Percentiles rank a stretch among this genome's conserved stretches.
These are phyloP conservation scores for Cephonodes hylas DNA, from an alignment of 2,888 invertebrate genomes.

Conservation along the genomic window DNA sequence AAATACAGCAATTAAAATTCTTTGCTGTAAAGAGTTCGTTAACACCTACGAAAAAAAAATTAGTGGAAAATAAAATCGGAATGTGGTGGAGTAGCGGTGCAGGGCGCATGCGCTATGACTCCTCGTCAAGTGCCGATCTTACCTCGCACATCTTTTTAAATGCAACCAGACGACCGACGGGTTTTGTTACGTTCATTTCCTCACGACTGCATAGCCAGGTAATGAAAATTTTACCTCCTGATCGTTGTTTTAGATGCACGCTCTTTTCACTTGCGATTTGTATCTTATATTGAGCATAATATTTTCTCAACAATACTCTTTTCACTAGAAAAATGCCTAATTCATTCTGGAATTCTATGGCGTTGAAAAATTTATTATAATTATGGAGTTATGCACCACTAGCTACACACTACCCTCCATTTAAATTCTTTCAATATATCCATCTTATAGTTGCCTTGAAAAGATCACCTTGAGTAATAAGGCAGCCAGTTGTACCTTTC, in stretches of 20 bases:
- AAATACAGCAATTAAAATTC: constrained; percentile 9
- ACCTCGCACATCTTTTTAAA: constrained; percentile 14
- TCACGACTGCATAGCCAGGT: neutral
- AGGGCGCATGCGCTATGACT: constrained; percentile 46
- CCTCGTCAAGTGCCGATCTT: constrained; percentile 36
- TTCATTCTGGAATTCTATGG: too few species aligned
- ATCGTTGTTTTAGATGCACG: neutral
- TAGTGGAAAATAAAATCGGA: constrained; percentile 13
- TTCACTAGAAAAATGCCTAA: too few species aligned
- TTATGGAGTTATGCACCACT: too few species aligned
- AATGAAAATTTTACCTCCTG: neutral
- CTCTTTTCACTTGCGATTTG: too few species aligned
- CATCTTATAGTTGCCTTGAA: too few species aligned
- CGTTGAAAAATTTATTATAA: too few species aligned
- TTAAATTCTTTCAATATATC: too few species aligned
- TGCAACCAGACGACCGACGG: constrained; percentile 6
- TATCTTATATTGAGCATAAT: too few species aligned
- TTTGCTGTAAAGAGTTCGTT: constrained; percentile 12
- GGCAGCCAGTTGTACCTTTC: too few species aligned
- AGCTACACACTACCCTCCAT: too few species aligned
- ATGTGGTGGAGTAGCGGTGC: constrained; percentile 1
- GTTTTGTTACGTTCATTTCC: neutral
- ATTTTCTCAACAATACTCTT: too few species aligned
- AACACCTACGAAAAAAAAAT: constrained; percentile 11
- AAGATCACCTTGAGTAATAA: too few species aligned